Base-by-base conservation (phyloP, 1,140 invertebrate species). In the Lethrus apterus region DNA sequence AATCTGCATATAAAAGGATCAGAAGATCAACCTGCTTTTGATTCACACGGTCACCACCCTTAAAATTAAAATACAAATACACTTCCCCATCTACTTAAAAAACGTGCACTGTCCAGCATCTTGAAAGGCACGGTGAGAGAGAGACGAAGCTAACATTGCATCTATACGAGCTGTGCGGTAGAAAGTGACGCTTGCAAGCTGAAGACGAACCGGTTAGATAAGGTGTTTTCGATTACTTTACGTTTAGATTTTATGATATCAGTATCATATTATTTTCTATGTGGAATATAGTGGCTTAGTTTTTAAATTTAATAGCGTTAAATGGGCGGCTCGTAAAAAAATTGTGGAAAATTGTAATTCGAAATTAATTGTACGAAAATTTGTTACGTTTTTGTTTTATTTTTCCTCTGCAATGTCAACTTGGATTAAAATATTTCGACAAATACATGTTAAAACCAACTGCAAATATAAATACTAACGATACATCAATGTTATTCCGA, bases 41-140 rank as follows among this genome's bases (percentile, higher is more conserved):
- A 49, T 60, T 60, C 59, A 58, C 59, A 60, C 59, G 55, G 46
- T 51, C 46, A 52, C 46, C 54, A 54, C 55, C 58, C 49, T 48
- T 48, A 43, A 43, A 46, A 54, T 46, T 54, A 32, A 21, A 43
- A 40, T 49, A 46, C 40, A 21, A 35, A 43, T 43, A 44, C 38
- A 58, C 56, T 60, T 58, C 58, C 56, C 55, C 50, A 55, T 57
- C 52, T 57, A 46, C 52, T 44, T 50, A 13, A 24, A 34, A 40
- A 30, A 23, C 14, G 23, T 30, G 18, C 29, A 30, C 44, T 43
- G 30, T 50, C 20, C 55, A 3, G 44, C 15, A 32, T 50, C 54
- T 56, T 52, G 42, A 36, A 29, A 43, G 41, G 17, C 31, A 34
- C 30, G 34, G 29, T 18, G 44, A 18, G 31, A 58, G 15, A 46